These are phyloP conservation scores for Lamprologus ornatipinnis DNA, from an alignment of 2,113 vertebrate genomes.

Conservation along the genomic window DNA sequence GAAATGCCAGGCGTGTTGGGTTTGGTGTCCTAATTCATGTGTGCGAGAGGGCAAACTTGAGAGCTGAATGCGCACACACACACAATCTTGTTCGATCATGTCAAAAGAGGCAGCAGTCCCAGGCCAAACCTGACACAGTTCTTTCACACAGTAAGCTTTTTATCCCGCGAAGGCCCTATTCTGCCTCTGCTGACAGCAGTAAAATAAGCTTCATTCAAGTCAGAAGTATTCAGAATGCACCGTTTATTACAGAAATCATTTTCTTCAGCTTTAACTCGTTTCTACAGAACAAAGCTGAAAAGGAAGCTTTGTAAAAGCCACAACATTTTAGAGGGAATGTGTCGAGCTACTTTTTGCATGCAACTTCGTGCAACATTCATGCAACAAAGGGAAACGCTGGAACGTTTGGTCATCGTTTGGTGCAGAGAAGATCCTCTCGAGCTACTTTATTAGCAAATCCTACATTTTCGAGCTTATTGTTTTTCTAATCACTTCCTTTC, in stretches of 20 bases:
- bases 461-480: neutral
- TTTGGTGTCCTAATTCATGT: slow-evolving; percentile 44
- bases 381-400: neutral
- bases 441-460: neutral
- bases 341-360: neutral
- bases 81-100: slow-evolving; percentile 50
- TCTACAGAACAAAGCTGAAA: neutral
- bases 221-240: neutral
- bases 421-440: neutral
- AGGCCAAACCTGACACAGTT: slow-evolving; percentile 33
- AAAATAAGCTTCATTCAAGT: neutral
- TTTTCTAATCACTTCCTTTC: neutral
- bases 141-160: slow-evolving; percentile 34
- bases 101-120: slow-evolving; percentile 23
- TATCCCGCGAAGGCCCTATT: neutral
- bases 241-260: neutral
- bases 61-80: neutral
- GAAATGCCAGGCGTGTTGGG: slow-evolving; percentile 46
- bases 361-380: neutral
- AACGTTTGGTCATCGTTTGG: neutral
- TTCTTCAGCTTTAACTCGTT: neutral
- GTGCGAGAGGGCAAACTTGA: neutral
- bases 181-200: neutral
- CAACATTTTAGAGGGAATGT: neutral
- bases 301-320: neutral